A percentile compares a stretch with the other conserved stretches of the same genome.
phyloP scores from a whole-genome alignment of 2,797 vertebrate species.

The Silurus lanzhouensis region DNA sequence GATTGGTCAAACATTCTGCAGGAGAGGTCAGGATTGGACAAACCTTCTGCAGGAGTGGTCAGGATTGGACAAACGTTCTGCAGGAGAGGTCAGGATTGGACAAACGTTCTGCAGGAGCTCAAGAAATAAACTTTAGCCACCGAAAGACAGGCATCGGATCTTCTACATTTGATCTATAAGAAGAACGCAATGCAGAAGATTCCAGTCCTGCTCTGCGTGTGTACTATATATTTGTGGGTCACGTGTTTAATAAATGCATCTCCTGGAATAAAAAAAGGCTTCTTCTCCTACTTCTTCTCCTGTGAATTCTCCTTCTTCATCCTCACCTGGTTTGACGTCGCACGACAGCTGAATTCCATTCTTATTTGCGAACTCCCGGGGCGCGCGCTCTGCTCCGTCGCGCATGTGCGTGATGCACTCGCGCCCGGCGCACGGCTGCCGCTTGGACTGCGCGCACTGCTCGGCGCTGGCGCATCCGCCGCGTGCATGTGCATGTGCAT shows the following conservation, averaged over 20 bases:
- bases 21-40: not conserved
- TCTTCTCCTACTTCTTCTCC: not conserved
- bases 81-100: not conserved
- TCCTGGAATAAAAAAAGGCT: not conserved
- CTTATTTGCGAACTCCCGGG: slow-evolving; percentile 71
- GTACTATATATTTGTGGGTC: not conserved
- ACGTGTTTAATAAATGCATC: not conserved
- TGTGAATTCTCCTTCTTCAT: not conserved
- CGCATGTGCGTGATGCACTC: slow-evolving; percentile 67
- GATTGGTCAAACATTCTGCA: not conserved
- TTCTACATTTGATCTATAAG: not conserved
- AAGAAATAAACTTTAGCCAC: not conserved
- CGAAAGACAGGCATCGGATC: not conserved
- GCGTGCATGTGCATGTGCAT: slow-evolving; percentile 60
- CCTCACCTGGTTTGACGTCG: slow-evolving; percentile 82
- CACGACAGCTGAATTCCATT: slow-evolving; percentile 83
- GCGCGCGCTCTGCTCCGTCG: slow-evolving; percentile 81
- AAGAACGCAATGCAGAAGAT: not conserved
- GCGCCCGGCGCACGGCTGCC: slow-evolving; percentile 65
- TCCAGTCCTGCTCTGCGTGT: not conserved
- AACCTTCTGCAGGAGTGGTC: no score
- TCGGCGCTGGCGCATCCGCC: slow-evolving; percentile 63
- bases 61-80: not conserved
- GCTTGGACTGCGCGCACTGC: slow-evolving; percentile 73
- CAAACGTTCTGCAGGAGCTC: not conserved